A percentile compares a stretch with the other conserved stretches of the same genome.
Conservation (phyloP, 2,888 invertebrate species). For the Loripinus fragilis region DNA sequence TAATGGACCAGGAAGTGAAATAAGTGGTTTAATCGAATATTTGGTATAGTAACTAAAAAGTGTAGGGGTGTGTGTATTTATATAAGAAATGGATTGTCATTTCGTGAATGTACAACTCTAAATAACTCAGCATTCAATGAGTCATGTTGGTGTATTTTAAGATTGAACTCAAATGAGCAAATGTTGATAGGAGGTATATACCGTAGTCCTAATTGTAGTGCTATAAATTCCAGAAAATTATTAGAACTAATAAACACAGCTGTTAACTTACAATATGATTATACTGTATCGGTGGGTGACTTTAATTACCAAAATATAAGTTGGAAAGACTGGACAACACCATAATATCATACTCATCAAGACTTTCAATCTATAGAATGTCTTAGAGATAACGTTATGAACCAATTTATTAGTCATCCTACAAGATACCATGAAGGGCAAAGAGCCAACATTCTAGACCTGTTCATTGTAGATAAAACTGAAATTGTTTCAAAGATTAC, state of each 20-base stretch:
- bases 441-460: conserved; percentile 16
- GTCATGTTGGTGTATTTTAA: conserved; percentile 9
- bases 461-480: neutral
- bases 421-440: conserved; percentile 4
- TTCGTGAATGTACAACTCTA: neutral
- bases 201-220: neutral
- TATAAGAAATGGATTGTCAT: neutral
- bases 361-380: conserved; percentile 14
- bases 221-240: neutral
- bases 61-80: conserved; percentile 4
- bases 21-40: neutral
- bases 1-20: neutral
- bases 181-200: neutral
- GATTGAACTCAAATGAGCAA: neutral
- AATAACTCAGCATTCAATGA: conserved; percentile 1
- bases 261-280: neutral
- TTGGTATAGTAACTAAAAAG: neutral
- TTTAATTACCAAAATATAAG: conserved; percentile 8
- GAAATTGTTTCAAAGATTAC: neutral
- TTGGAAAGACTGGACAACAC: conserved; percentile 21
- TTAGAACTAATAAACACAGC: neutral
- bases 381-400: conserved; percentile 8
- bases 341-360: neutral
- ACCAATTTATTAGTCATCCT: neutral
- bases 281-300: neutral